Percentiles rank a stretch among this genome's conserved stretches.
Conservation (phyloP, 2,797 vertebrate species). For the Danio aesculapii region DNA sequence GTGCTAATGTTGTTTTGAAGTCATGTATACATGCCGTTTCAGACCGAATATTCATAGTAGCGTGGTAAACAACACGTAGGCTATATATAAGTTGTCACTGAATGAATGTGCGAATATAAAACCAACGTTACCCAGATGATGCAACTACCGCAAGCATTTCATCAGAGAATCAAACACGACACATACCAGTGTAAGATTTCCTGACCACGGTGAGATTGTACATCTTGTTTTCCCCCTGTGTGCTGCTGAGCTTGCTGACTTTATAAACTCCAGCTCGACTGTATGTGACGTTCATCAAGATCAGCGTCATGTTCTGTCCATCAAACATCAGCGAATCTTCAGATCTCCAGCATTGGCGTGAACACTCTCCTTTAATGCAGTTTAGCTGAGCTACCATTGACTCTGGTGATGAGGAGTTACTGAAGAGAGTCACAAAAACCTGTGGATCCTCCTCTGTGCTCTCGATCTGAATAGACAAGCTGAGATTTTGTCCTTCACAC, state of each 20-base stretch:
- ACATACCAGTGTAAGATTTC: background rate
- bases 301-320: background rate
- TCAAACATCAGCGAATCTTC: background rate
- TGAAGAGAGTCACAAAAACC: background rate
- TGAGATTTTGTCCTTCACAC: background rate
- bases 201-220: background rate
- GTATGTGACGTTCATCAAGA: background rate
- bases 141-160: background rate
- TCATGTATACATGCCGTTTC: too few relatives aligned
- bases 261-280: background rate
- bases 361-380: background rate
- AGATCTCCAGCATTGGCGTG: fast-evolving
- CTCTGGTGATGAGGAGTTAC: too few relatives aligned
- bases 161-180: background rate
- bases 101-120: too few relatives aligned
- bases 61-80: too few relatives aligned
- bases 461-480: background rate
- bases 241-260: background rate
- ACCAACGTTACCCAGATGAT: too few relatives aligned
- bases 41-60: too few relatives aligned
- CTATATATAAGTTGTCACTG: too few relatives aligned
- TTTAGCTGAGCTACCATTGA: background rate
- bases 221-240: background rate
- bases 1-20: too few relatives aligned
- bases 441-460: background rate